phyloP scores from a whole-genome alignment of 2,888 invertebrate species.

The Amphimallon solstitiale region DNA sequence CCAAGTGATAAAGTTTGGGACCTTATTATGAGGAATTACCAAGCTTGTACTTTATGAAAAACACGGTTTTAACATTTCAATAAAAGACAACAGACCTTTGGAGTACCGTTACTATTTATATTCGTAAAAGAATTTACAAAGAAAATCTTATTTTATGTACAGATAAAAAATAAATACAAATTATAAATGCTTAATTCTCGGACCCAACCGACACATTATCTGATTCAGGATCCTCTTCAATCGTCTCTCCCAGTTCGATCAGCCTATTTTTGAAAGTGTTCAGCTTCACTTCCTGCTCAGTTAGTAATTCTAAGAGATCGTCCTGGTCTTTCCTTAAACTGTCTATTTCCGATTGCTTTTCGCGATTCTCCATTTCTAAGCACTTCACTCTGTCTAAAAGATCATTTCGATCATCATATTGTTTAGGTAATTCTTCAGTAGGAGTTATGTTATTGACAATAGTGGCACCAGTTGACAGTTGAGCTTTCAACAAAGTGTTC shows the following conservation, averaged over 20 bases:
- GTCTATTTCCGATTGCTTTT: constrained; percentile 67
- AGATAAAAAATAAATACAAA: constrained; percentile 31
- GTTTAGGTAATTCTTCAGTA: constrained; percentile 12
- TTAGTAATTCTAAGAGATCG: constrained; percentile 86
- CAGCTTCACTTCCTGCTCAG: constrained; percentile 79
- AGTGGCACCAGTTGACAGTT: constrained; percentile 62
- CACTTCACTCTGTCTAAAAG: constrained; percentile 48
- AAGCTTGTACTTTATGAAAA: no score
- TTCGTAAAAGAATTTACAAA: constrained; percentile 15
- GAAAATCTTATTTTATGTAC: constrained; percentile 5
- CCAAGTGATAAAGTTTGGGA: no score
- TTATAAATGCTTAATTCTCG: constrained; percentile 30
- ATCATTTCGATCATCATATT: constrained; percentile 5
- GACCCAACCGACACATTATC: constrained; percentile 53
- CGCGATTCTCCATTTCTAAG: constrained; percentile 58
- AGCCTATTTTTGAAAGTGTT: constrained; percentile 58
- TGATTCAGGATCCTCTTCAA: constrained; percentile 57
- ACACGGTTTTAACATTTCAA: no score
- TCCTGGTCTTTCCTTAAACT: constrained; percentile 89
- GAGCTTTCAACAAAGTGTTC: constrained; percentile 85
- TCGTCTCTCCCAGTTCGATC: constrained; percentile 58
- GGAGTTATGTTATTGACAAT: constrained; percentile 2
- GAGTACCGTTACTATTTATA: neutral
- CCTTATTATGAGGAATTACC: no score
- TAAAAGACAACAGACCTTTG: neutral